A percentile compares a stretch with the other conserved stretches of the same genome.
These are phyloP conservation scores for Rhadinocentrus ornatus DNA, from an alignment of 2,797 vertebrate species.

Conservation along the genomic window DNA sequence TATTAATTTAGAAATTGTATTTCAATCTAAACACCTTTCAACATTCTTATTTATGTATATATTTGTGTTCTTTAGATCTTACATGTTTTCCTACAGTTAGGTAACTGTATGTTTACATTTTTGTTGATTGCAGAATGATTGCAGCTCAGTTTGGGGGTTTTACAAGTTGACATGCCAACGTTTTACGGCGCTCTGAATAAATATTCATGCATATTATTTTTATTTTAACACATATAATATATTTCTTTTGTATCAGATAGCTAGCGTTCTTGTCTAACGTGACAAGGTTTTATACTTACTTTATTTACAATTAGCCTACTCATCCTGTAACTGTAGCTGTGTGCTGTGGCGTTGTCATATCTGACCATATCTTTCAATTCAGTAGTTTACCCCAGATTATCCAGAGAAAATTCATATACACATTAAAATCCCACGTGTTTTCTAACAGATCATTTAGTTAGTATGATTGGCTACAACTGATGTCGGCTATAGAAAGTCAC, in stretches of 20 bases:
- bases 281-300: slow-evolving; percentile 23
- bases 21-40: slow-evolving; percentile 29
- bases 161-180: slow-evolving; percentile 28
- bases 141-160: slow-evolving; percentile 21
- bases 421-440: slow-evolving; percentile 53
- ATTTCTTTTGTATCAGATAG: slow-evolving; percentile 8
- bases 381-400: slow-evolving; percentile 48
- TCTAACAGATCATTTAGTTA: slow-evolving; percentile 56
- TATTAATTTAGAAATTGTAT: slow-evolving; percentile 72
- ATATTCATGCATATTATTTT: not conserved
- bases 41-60: slow-evolving; percentile 11
- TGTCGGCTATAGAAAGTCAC: slow-evolving; percentile 57
- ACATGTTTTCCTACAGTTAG: slow-evolving; percentile 24
- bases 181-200: slow-evolving; percentile 23
- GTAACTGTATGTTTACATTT: slow-evolving; percentile 33
- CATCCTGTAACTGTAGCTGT: slow-evolving; percentile 23
- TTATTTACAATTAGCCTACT: slow-evolving; percentile 24
- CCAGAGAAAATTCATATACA: slow-evolving; percentile 44
- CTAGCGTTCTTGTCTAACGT: slow-evolving; percentile 17
- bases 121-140: slow-evolving; percentile 36
- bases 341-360: slow-evolving; percentile 15
- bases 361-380: slow-evolving; percentile 36
- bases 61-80: slow-evolving; percentile 12
- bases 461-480: slow-evolving; percentile 54
- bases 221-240: slow-evolving; percentile 32